A percentile compares a stretch with the other conserved stretches of the same genome.
Evolutionary conservation across 2,797 vertebrate genomes (phyloP).

Genomic region (Bryconaethiops microstoma): DNA sequence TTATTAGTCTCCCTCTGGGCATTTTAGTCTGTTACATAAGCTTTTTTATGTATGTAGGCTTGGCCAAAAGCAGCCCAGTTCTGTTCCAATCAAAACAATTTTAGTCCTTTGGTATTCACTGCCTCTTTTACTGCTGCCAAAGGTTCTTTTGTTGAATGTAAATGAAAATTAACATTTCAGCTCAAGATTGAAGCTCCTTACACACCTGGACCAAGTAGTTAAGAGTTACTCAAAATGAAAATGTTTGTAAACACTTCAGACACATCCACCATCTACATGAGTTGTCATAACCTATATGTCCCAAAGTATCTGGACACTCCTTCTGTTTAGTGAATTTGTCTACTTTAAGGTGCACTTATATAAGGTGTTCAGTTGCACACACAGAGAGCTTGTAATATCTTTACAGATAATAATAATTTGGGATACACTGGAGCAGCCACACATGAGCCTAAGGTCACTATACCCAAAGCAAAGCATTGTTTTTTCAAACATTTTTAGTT

Average conservation of each 20-base stretch:
- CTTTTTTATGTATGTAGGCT: conserved; percentile 37
- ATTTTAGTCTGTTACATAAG: conserved; percentile 42
- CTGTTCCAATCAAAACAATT: conserved; percentile 31
- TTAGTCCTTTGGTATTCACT: conserved; percentile 23
- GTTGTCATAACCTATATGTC: neutral
- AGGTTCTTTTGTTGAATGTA: conserved; percentile 2
- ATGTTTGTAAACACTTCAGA: neutral
- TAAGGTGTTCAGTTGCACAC: neutral
- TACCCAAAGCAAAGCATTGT: too few species aligned
- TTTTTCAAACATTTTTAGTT: too few species aligned
- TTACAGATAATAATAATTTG: neutral
- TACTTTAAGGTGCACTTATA: neutral
- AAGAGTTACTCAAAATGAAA: neutral
- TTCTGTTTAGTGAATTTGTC: neutral
- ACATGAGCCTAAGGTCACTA: too few species aligned
- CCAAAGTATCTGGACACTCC: neutral
- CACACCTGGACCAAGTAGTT: neutral
- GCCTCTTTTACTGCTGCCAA: conserved; percentile 31
- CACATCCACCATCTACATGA: neutral
- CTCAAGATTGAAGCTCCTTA: neutral
- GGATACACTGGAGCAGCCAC: neutral
- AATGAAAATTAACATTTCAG: neutral
- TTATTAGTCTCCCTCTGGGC: conserved; percentile 31
- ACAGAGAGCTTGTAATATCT: neutral
- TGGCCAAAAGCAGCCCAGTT: conserved; percentile 33